Evolutionary conservation across 2,113 vertebrate species (phyloP).

Genomic region (Phaethornis superciliosus): DNA sequence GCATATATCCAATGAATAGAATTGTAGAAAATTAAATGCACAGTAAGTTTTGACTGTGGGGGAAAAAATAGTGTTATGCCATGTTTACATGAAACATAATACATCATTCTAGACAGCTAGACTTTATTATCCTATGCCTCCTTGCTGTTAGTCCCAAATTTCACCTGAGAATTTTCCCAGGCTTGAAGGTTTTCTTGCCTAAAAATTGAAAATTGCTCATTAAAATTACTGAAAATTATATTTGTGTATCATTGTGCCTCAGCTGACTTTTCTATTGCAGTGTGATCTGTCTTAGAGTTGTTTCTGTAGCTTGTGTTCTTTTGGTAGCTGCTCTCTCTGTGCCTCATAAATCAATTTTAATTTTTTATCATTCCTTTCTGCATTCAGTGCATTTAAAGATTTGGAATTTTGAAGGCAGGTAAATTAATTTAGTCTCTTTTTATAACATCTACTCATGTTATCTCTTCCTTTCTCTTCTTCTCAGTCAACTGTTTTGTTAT

Average conservation of each 20-base stretch:
- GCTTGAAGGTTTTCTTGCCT: neutral
- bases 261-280: neutral
- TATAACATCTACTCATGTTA: neutral
- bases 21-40: neutral
- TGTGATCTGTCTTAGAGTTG: neutral
- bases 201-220: neutral
- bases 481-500: neutral
- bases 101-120: neutral
- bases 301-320: neutral
- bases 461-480: neutral
- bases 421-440: neutral
- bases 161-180: neutral
- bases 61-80: rapidly evolving
- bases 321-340: neutral
- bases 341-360: neutral
- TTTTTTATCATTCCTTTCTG: neutral
- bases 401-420: neutral
- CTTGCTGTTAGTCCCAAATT: neutral
- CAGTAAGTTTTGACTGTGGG: neutral
- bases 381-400: neutral
- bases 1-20: neutral
- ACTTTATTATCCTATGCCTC: neutral
- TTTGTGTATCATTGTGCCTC: neutral
- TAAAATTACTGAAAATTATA: neutral
- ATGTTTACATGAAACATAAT: neutral